These are phyloP conservation scores for Polydrusus cervinus DNA, from an alignment of 2,888 invertebrate species.

Conservation along the genomic window DNA sequence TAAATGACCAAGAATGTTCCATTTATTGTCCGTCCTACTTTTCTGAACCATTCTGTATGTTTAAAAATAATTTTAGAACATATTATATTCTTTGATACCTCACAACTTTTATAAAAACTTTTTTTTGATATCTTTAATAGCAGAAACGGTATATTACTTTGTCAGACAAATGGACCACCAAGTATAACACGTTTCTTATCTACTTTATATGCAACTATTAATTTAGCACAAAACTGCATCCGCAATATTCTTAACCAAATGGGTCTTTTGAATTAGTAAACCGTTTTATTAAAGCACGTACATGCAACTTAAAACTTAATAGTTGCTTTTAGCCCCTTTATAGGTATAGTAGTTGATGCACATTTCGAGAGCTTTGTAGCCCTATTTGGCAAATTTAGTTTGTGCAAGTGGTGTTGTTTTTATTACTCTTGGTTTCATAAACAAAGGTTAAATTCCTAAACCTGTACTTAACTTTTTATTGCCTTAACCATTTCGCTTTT, in stretches of 20 bases:
- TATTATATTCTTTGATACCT: no score
- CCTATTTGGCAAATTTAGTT: slow-evolving; percentile 16
- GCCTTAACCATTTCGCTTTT: not conserved
- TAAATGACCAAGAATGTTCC: no score
- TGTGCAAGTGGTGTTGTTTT: slow-evolving; percentile 19
- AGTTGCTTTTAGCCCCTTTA: slow-evolving; percentile 30
- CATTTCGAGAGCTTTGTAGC: slow-evolving; percentile 22
- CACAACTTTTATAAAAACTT: no score
- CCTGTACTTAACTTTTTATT: not conserved
- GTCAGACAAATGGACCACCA: no score
- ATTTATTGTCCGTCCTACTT: no score
- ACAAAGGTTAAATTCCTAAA: not conserved
- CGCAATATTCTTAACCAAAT: slow-evolving; percentile 15
- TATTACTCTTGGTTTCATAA: slow-evolving; percentile 11
- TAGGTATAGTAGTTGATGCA: slow-evolving; percentile 31
- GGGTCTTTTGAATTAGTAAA: slow-evolving; percentile 37
- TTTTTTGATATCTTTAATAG: no score
- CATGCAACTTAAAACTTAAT: slow-evolving; percentile 40
- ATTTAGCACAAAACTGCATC: not conserved
- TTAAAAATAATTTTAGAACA: no score
- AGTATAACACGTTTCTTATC: no score
- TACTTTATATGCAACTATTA: not conserved
- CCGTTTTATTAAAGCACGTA: slow-evolving; percentile 34
- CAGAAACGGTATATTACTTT: no score
- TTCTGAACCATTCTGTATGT: no score